A percentile compares a stretch with the other conserved stretches of the same genome.
phyloP scores from a whole-genome alignment of 2,888 invertebrate genomes.

The Actias luna region DNA sequence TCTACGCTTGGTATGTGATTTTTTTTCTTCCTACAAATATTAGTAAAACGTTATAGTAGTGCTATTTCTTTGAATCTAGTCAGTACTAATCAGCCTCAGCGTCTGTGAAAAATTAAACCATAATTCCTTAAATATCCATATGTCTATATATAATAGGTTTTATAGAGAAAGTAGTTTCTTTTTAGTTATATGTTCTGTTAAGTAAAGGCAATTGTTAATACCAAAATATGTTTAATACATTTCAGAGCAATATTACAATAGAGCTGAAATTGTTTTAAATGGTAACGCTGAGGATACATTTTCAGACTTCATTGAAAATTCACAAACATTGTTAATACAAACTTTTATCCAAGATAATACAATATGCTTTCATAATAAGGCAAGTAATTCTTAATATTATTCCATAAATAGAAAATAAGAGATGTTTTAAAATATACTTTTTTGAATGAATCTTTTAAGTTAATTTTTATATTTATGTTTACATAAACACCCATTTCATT shows the following conservation, averaged over 20 bases:
- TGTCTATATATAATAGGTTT: too few relatives aligned
- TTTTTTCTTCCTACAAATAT: not conserved
- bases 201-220: too few relatives aligned
- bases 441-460: not conserved
- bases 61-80: not conserved
- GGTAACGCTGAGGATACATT: slow-evolving; percentile 53
- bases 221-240: slow-evolving; percentile 18
- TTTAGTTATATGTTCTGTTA: too few relatives aligned
- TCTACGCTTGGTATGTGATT: slow-evolving; percentile 25
- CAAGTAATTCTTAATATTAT: slow-evolving; percentile 25
- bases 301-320: slow-evolving; percentile 64
- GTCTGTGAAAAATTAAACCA: too few relatives aligned
- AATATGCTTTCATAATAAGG: slow-evolving; percentile 48
- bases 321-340: slow-evolving; percentile 62
- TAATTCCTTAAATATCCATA: too few relatives aligned
- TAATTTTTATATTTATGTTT: not conserved
- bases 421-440: not conserved
- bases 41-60: not conserved
- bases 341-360: slow-evolving; percentile 41
- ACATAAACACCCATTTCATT: too few relatives aligned
- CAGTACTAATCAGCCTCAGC: too few relatives aligned
- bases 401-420: not conserved
- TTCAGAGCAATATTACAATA: slow-evolving; percentile 61
- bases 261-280: slow-evolving; percentile 41
- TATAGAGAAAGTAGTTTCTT: too few relatives aligned